Base-by-base conservation (phyloP, 2,888 invertebrate species). In the Stenodera caucasica region DNA sequence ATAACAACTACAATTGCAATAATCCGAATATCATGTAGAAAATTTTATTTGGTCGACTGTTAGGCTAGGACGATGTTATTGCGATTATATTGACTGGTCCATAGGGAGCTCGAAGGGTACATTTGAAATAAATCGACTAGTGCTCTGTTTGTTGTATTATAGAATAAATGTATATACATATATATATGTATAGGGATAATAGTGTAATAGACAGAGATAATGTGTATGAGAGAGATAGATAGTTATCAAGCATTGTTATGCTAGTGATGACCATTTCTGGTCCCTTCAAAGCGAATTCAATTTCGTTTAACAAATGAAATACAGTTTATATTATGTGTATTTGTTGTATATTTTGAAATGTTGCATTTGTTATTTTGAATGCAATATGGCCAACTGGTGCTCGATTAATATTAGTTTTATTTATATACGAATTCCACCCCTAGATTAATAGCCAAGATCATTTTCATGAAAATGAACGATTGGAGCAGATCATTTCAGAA, bases 61-160 rank as follows among this genome's bases (percentile, higher is more conserved):
- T 57, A 69, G 65, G 64, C 69, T 67, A 72, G 78, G 79, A 77
- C 73, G 78, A 78, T 78, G 78, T 80, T 81, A 81, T 81, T 81
- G 80, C 80, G 78, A 80, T 80, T 81, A 80, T 80, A 80, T 81
- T 80, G 80, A 81, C 81, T 81, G 79, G 80, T 80, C 79, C 78
- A 72, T 75, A 69, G 79, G 79, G 79, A 78, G 68, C 66, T 62
- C 66, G 71, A 72, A 74, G 77, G 78, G 77, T 76, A 77, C 77
- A 78, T 80, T 78, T 74, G 76, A 78, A 80, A 81, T 81, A 80
- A 80, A 81, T 81, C 78, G 80, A 79, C 78, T 78, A 73, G 74
- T 73, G 72, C 70, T n/a, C n/a, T 71, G 72, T 71, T 71, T 71
- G 72, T 71, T 67, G 65, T 71, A 69, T 75, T 72, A 75, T 70